These are phyloP conservation scores for Cotesia congregata DNA, from an alignment of 2,888 invertebrate genomes.

Conservation along the genomic window DNA sequence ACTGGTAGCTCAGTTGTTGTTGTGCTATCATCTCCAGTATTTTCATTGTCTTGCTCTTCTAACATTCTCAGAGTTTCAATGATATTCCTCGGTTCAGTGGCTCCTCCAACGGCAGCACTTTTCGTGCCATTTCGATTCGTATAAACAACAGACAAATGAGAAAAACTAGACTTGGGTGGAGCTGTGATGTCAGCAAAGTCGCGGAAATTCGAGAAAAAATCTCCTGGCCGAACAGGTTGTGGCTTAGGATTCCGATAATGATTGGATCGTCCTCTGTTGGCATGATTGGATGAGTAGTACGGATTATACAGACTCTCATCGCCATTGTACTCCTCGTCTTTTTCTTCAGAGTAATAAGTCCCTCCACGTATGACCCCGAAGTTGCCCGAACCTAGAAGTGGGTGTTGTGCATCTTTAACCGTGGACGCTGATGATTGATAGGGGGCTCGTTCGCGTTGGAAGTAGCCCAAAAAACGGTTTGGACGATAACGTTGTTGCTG, in stretches of 20 bases:
- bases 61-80: conserved; percentile 84
- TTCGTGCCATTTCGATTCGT: conserved; percentile 83
- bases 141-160: conserved; percentile 87
- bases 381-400: conserved; percentile 82
- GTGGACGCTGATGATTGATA: conserved; percentile 58
- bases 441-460: conserved; percentile 63
- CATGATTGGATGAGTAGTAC: conserved; percentile 75
- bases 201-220: conserved; percentile 90
- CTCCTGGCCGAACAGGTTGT: conserved; percentile 78
- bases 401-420: conserved; percentile 71
- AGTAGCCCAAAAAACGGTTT: conserved; percentile 66
- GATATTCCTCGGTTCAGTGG: conserved; percentile 82
- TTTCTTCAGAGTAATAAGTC: conserved; percentile 81
- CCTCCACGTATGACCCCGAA: conserved; percentile 90
- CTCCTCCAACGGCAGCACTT: conserved; percentile 59
- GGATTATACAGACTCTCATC: conserved; percentile 75
- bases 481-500: conserved; percentile 63
- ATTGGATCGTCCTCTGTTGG: conserved; percentile 79
- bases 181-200: conserved; percentile 93
- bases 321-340: conserved; percentile 76
- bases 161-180: conserved; percentile 85
- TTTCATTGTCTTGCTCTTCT: conserved; percentile 73
- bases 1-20: conserved; percentile 61
- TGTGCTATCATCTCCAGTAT: conserved; percentile 41
- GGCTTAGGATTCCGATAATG: conserved; percentile 80